Conservation (phyloP, 1,140 invertebrate species). For the Danaus plexippus region DNA sequence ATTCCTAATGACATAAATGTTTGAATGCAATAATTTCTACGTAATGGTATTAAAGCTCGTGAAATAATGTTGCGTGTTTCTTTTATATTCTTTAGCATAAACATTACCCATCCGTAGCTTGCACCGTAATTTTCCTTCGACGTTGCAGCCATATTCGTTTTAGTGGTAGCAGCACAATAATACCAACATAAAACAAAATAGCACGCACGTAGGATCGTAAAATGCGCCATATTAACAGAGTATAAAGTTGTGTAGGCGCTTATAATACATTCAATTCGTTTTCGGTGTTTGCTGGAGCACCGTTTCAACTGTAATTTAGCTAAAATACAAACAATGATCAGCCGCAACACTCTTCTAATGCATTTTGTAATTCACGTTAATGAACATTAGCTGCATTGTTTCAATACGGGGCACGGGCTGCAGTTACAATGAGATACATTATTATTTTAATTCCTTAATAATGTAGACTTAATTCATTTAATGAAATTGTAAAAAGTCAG, state of each 20-base stretch:
- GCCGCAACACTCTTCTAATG: constrained; percentile 8
- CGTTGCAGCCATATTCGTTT: constrained; percentile 28
- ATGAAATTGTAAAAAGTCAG: no score
- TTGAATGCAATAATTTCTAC: no score
- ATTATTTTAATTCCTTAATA: no score
- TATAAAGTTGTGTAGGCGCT: constrained; percentile 45
- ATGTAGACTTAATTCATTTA: no score
- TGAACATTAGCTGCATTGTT: no score
- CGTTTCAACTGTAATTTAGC: constrained; percentile 33
- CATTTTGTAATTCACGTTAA: no score
- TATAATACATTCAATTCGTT: constrained; percentile 56
- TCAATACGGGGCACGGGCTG: no score
- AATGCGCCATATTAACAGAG: constrained; percentile 42
- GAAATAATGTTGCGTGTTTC: constrained; percentile 13
- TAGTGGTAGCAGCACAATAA: constrained; percentile 35
- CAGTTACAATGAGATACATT: no score
- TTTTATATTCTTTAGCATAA: constrained; percentile 17
- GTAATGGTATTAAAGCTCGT: constrained; percentile 1
- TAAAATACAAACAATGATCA: constrained; percentile 41
- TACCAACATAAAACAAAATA: constrained; percentile 52
- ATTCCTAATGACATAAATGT: no score
- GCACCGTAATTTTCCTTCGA: constrained; percentile 23
- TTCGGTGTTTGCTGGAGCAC: constrained; percentile 22
- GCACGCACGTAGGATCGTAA: constrained; percentile 49
- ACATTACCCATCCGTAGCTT: constrained; percentile 17